phyloP scores from a whole-genome alignment of 2,113 vertebrate species.

The Urocynchramus pylzowi region DNA sequence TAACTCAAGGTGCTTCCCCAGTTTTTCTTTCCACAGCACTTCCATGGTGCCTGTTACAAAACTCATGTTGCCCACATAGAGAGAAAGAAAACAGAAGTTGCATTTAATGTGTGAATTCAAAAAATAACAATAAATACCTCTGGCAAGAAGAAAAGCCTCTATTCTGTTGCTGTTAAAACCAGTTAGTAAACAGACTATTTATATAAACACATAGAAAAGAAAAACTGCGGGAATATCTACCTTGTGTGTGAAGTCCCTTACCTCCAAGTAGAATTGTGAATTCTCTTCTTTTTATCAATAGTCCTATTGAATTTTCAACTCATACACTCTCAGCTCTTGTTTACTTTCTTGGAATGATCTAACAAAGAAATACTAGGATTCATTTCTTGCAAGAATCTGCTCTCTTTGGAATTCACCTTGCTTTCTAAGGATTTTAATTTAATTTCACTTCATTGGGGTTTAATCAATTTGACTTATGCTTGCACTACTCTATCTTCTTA shows the following conservation, averaged over 20 bases:
- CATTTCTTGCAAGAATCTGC: background rate
- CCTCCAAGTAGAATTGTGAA: background rate
- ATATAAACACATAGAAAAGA: background rate
- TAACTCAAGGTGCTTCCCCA: background rate
- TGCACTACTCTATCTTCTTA: background rate
- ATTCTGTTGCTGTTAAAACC: background rate
- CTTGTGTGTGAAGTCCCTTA: background rate
- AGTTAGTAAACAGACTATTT: background rate
- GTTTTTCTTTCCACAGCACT: background rate
- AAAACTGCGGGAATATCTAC: background rate
- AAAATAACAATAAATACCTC: background rate
- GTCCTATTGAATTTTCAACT: background rate
- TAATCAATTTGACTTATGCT: background rate
- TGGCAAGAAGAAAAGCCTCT: background rate
- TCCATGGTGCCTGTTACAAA: background rate
- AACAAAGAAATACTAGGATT: background rate
- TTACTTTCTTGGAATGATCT: background rate
- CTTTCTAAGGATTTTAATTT: background rate
- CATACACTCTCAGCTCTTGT: background rate
- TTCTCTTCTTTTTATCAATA: background rate
- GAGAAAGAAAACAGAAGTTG: background rate
- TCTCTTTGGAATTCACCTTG: background rate
- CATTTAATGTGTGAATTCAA: background rate
- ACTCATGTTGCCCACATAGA: background rate
- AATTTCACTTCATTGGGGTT: background rate